phyloP scores from a whole-genome alignment of 2,113 vertebrate genomes.

The Melanerpes aurifrons region DNA sequence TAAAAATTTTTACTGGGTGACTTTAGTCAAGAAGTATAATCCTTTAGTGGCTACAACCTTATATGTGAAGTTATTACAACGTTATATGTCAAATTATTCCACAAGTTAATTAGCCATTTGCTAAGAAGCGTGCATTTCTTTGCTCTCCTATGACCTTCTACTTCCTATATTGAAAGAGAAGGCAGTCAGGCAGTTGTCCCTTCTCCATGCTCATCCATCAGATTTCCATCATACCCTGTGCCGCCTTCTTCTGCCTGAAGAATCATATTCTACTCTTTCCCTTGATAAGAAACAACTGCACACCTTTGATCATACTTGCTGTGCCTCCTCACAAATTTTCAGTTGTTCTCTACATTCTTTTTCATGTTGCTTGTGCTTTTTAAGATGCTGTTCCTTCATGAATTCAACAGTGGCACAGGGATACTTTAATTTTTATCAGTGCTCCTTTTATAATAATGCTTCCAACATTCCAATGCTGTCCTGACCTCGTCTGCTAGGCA shows the following conservation, averaged over 20 bases:
- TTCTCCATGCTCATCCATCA: background rate
- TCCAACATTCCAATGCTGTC: background rate
- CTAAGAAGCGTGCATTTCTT: background rate
- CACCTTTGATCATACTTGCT: background rate
- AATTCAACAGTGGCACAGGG: background rate
- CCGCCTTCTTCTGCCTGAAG: background rate
- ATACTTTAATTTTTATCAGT: background rate
- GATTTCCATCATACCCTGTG: background rate
- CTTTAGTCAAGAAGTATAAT: background rate
- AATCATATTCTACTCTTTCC: background rate
- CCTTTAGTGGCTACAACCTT: background rate
- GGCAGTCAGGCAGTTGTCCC: too few species aligned
- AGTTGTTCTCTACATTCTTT: background rate
- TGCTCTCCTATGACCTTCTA: background rate
- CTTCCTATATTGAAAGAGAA: background rate
- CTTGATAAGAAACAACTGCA: background rate
- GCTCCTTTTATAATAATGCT: background rate
- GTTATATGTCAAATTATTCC: background rate
- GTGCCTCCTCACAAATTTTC: fast-evolving
- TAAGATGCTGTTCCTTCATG: background rate
- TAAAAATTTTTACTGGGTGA: background rate
- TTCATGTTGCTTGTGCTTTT: background rate
- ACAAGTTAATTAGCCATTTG: background rate
- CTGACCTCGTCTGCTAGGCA: background rate
- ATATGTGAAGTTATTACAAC: too few species aligned